phyloP scores from a whole-genome alignment of 2,113 vertebrate genomes.

The Saccopteryx bilineata region DNA sequence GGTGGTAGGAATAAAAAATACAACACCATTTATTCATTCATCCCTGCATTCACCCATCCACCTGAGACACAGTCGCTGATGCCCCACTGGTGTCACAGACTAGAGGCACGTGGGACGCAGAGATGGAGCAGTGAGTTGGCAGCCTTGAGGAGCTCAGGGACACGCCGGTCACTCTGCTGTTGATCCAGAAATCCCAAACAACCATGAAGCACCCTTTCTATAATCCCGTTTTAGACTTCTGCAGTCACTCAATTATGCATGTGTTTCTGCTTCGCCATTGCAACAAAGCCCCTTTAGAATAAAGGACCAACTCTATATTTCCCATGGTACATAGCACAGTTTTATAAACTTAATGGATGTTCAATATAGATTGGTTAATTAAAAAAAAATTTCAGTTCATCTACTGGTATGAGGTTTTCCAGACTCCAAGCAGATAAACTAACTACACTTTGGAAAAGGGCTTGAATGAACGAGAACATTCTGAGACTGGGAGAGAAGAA shows the following conservation, averaged over 20 bases:
- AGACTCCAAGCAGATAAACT: not conserved
- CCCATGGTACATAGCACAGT: not conserved
- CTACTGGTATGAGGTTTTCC: not conserved
- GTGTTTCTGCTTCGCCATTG: not conserved
- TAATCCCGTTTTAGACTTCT: not conserved
- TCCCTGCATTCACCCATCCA: not conserved
- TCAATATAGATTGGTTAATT: not conserved
- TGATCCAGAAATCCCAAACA: fast-evolving
- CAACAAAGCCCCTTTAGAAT: not conserved
- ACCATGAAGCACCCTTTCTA: not conserved
- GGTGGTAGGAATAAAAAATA: too few relatives aligned
- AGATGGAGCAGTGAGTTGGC: fast-evolving
- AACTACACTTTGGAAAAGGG: not conserved
- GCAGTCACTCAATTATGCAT: not conserved
- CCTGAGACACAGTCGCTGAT: not conserved
- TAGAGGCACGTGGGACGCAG: fast-evolving
- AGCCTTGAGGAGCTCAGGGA: fast-evolving
- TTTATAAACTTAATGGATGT: not conserved
- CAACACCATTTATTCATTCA: not conserved
- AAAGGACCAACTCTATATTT: not conserved
- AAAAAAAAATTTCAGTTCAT: not conserved
- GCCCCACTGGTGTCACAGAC: not conserved
- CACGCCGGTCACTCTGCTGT: not conserved
- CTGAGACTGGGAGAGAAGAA: not conserved
- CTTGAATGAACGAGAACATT: not conserved